Evolutionary conservation across 2,113 vertebrate species (phyloP), one percentile per base, ranked within the genome.

Genomic region (Isichthys henryi): DNA sequence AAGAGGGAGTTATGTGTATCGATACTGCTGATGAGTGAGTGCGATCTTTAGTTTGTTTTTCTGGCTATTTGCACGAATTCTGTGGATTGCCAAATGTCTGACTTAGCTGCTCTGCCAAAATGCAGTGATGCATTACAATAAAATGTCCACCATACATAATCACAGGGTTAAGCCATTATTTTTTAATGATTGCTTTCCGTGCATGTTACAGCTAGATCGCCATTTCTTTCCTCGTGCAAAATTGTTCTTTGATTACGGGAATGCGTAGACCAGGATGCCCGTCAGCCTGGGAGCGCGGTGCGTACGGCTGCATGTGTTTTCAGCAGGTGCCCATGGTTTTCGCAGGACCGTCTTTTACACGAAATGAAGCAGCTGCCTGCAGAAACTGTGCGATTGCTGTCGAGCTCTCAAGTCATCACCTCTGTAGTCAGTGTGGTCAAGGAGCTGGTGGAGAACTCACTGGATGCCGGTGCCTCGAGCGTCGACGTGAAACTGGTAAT

Each of bases 381-480:
- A 13, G 96, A 97, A 58, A 98, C 98, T 0, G 92, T 97, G 91
- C 95, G 95, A 58, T 96, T 97, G 90, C 96, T 97, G 84, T 98
- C 98, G 58, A 98, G 98, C 94, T 97, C 97, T 86, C 98, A 99
- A 91, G 97, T 97, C 89, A 97, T 99, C 92, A 97, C 97, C 0
- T 98, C 97, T 27, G 96, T 98, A 91, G 92, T 96, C 86, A 99
- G 95, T 0, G 98, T 99, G 17, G 96, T 99, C 6, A 99, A 99
- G 94, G 98, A 99, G 83, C 94, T 99, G 88, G 56, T 97, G 88
- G 98, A 99, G 92, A 99, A 99, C 89, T 96, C 98, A 3, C 93
- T 99, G 93, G 98, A 99, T 93, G 98, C 98, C 1, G 93, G 92
- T 87, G 96, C 98, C 85, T 95, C 96, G 50, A 97, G 93, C 91